phyloP scores from a whole-genome alignment of 2,888 invertebrate species.

The Linnaemya vulpina region DNA sequence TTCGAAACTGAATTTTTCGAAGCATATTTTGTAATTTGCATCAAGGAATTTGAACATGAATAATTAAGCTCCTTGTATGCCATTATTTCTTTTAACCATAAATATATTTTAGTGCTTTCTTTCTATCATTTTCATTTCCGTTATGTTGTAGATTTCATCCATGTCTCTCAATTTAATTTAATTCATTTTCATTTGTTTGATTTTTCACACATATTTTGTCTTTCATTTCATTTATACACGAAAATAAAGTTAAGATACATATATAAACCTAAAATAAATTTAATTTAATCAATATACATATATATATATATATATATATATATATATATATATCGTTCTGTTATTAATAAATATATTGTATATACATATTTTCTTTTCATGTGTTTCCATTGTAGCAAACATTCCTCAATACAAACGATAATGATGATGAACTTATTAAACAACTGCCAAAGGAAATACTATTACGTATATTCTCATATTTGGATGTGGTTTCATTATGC shows the following conservation, averaged over 20 bases:
- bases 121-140: constrained; percentile 23
- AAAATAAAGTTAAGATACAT: not conserved
- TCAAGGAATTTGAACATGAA: too few species aligned
- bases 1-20: too few species aligned
- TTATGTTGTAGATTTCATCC: constrained; percentile 16
- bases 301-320: too few species aligned
- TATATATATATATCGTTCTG: too few species aligned
- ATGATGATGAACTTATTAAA: constrained; percentile 83
- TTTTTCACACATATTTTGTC: constrained; percentile 42
- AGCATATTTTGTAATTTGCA: too few species aligned
- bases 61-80: not conserved
- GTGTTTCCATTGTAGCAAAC: constrained; percentile 79
- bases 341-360: constrained; percentile 17
- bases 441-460: constrained; percentile 98
- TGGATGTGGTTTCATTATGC: constrained; percentile 97
- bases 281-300: constrained; percentile 46
- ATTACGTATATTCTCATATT: constrained; percentile 95
- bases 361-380: constrained; percentile 37
- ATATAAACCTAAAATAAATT: not conserved
- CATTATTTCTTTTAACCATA: not conserved
- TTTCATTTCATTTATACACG: constrained; percentile 44
- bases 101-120: not conserved
- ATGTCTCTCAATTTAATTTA: constrained; percentile 12
- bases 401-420: constrained; percentile 82
- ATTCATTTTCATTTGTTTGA: constrained; percentile 42